These are phyloP conservation scores for Ormyrus thymus DNA, from an alignment of 2,888 invertebrate species.

Conservation along the genomic window DNA sequence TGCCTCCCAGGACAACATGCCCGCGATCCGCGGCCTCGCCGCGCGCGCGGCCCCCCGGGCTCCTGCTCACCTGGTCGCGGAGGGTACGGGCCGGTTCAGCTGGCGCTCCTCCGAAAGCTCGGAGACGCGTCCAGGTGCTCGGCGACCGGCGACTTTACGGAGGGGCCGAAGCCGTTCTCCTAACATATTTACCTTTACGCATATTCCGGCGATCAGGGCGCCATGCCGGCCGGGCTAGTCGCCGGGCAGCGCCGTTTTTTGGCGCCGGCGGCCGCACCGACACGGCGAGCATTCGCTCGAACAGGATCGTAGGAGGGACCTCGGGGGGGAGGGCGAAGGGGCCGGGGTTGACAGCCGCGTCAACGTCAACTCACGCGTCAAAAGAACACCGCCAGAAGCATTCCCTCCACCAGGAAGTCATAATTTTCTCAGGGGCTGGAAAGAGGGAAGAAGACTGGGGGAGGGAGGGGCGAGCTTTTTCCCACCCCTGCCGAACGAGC, in stretches of 20 bases:
- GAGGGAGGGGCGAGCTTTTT: constrained; percentile 4
- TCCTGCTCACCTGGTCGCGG: constrained; percentile 61
- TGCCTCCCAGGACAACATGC: constrained; percentile 64
- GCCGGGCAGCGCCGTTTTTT: neutral
- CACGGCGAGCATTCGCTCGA: constrained; percentile 62
- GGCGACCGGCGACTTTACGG: neutral
- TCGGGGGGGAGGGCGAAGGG: no score
- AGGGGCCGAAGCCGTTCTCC: constrained; percentile 19
- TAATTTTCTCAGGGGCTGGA: constrained; percentile 57
- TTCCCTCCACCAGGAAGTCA: constrained; percentile 69
- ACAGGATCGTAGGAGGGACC: constrained; percentile 58
- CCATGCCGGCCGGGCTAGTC: constrained; percentile 14
- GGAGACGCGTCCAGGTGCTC: neutral
- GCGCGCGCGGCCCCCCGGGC: neutral
- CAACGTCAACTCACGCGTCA: constrained; percentile 68
- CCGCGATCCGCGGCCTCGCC: neutral
- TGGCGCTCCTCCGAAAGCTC: constrained; percentile 36
- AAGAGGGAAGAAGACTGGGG: neutral
- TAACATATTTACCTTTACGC: constrained; percentile 57
- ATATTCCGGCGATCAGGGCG: constrained; percentile 54
- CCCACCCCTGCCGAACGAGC: neutral
- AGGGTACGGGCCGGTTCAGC: constrained; percentile 58
- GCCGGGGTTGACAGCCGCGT: constrained; percentile 31
- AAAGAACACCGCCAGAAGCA: constrained; percentile 71
- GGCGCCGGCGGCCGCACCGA: neutral